These are phyloP conservation scores for Atherinosoma microstoma DNA, from an alignment of 2,797 vertebrate genomes.

Conservation along the genomic window DNA sequence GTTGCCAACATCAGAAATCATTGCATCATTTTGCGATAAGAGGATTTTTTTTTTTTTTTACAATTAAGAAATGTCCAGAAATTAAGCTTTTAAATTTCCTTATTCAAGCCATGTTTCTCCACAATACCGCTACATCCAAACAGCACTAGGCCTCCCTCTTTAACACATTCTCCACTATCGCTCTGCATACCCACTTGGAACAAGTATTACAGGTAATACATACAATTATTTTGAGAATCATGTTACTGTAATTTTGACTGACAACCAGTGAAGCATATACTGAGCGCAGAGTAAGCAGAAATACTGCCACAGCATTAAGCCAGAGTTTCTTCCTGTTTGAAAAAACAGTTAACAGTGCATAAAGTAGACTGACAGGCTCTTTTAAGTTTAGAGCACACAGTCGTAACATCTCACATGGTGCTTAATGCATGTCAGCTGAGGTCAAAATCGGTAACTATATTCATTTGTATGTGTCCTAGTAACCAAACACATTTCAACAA, in stretches of 20 bases:
- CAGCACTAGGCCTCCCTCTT: neutral
- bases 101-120: neutral
- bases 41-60: neutral
- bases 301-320: constrained; percentile 24
- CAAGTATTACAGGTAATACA: constrained; percentile 10
- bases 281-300: neutral
- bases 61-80: neutral
- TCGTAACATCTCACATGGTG: constrained; percentile 50
- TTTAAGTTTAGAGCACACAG: constrained; percentile 27
- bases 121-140: neutral
- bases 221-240: constrained; percentile 12
- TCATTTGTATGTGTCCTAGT: constrained; percentile 28
- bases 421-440: constrained; percentile 44
- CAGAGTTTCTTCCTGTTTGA: constrained; percentile 25
- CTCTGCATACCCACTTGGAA: neutral
- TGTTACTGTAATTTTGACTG: constrained; percentile 54
- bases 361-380: constrained; percentile 23
- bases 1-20: neutral
- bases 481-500: constrained; percentile 52
- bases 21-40: neutral
- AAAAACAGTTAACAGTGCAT: constrained; percentile 41
- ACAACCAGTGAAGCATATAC: constrained; percentile 40
- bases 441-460: constrained; percentile 26
- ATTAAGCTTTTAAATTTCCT: neutral
- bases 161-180: neutral